A percentile compares a stretch with the other conserved stretches of the same genome.
Evolutionary conservation across 2,797 vertebrate genomes (phyloP).

Genomic region (Anisognathus igniventris): DNA sequence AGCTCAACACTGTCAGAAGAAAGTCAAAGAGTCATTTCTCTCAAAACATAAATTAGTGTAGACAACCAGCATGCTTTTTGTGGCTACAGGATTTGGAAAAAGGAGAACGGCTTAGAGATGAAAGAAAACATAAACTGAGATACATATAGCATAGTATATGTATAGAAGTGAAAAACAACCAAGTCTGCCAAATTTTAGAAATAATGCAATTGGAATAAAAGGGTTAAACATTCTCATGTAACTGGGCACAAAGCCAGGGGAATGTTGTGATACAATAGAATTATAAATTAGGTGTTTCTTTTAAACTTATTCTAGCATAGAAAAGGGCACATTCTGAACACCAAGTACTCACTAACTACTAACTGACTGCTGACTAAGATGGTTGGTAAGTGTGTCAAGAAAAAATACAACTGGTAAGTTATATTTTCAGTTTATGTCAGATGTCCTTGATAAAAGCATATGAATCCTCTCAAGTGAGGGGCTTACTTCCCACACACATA

Average conservation of each 20-base stretch:
- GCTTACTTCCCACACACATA: background rate
- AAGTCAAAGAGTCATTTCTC: background rate
- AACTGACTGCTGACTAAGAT: background rate
- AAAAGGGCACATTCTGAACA: background rate
- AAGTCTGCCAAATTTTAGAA: background rate
- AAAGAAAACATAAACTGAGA: background rate
- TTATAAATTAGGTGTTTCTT: constrained; percentile 10
- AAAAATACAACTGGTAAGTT: background rate
- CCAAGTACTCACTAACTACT: background rate
- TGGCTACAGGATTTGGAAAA: background rate
- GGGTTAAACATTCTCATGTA: background rate
- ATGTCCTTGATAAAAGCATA: background rate
- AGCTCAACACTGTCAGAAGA: background rate
- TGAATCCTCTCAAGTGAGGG: background rate
- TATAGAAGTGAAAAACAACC: background rate
- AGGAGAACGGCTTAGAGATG: background rate
- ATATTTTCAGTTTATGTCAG: background rate
- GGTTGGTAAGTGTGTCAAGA: background rate
- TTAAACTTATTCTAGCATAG: background rate
- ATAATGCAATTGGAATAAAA: background rate
- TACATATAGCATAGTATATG: background rate
- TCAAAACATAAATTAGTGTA: background rate
- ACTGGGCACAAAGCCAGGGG: background rate
- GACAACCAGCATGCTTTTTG: background rate
- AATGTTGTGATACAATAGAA: background rate